phyloP scores from a whole-genome alignment of 2,888 invertebrate genomes.

The Matsumyia berberina region DNA sequence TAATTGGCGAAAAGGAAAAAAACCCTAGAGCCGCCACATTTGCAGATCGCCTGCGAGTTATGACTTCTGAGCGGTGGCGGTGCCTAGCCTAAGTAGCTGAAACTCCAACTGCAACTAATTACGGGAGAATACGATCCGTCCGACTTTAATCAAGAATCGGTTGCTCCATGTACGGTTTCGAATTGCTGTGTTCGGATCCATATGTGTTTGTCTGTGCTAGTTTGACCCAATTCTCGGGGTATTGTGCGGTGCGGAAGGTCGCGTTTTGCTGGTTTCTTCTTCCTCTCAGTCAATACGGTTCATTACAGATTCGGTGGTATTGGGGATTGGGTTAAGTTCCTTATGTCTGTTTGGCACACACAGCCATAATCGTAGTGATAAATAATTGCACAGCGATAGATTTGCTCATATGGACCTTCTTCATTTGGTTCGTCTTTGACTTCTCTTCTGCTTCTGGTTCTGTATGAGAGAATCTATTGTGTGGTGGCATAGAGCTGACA shows the following conservation, averaged over 20 bases:
- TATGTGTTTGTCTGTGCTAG: conserved; percentile 43
- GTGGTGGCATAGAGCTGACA: conserved; percentile 65
- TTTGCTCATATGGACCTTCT: conserved; percentile 49
- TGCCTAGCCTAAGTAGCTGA: background rate
- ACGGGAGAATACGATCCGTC: conserved; percentile 50
- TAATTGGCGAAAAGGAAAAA: conserved; percentile 61
- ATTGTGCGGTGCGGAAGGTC: conserved; percentile 69
- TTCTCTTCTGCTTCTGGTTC: conserved; percentile 22
- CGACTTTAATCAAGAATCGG: conserved; percentile 50
- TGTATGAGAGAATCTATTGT: conserved; percentile 41
- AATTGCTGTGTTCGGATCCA: conserved; percentile 42
- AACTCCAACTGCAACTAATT: conserved; percentile 50
- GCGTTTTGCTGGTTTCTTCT: conserved; percentile 60
- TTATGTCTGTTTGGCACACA: conserved; percentile 22
- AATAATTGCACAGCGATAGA: conserved; percentile 47
- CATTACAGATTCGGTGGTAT: conserved; percentile 68
- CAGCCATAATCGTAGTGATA: conserved; percentile 55
- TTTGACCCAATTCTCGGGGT: conserved; percentile 69
- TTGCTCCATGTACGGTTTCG: conserved; percentile 56
- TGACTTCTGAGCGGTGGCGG: conserved; percentile 48
- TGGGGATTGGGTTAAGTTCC: conserved; percentile 61
- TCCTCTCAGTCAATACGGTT: conserved; percentile 41
- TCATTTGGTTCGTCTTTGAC: conserved; percentile 46
- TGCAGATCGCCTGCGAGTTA: conserved; percentile 45
- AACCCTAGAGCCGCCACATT: conserved; percentile 45